Evolutionary conservation across 2,888 invertebrate species (phyloP).

Genomic region (Agrenia bidenticulata): DNA sequence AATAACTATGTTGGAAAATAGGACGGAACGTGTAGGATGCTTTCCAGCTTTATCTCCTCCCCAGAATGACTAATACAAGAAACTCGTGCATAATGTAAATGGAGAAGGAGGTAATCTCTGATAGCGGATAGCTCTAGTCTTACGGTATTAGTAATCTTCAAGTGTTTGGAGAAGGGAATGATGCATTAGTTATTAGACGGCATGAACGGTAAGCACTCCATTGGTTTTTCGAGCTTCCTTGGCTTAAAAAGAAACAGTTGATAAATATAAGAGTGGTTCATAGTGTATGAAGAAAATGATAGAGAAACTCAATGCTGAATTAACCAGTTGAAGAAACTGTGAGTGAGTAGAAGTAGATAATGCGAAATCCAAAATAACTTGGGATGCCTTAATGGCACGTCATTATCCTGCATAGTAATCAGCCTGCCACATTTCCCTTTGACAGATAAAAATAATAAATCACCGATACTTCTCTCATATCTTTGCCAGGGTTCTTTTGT

Average conservation of each 20-base stretch:
- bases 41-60: slow-evolving; percentile 9
- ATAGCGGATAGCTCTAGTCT: not conserved
- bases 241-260: slow-evolving; percentile 1
- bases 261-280: not conserved
- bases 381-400: slow-evolving; percentile 53
- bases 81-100: slow-evolving; percentile 30
- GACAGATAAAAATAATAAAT: slow-evolving; percentile 54
- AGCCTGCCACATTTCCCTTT: slow-evolving; percentile 53
- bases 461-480: slow-evolving; percentile 52
- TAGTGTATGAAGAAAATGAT: no score
- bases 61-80: slow-evolving; percentile 17
- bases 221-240: slow-evolving; percentile 1
- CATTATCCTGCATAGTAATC: slow-evolving; percentile 54
- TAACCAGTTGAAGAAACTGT: slow-evolving; percentile 33
- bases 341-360: slow-evolving; percentile 32
- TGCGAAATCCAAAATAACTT: slow-evolving; percentile 53
- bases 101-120: not conserved
- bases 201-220: not conserved
- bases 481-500: slow-evolving; percentile 39
- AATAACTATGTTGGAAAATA: not conserved
- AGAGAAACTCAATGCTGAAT: not conserved
- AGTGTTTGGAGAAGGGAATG: slow-evolving; percentile 19
- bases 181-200: slow-evolving; percentile 20
- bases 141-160: slow-evolving; percentile 13
- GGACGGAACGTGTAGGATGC: not conserved